Base-by-base conservation (phyloP, 1,140 invertebrate species). In the Eriosoma lanigerum region DNA sequence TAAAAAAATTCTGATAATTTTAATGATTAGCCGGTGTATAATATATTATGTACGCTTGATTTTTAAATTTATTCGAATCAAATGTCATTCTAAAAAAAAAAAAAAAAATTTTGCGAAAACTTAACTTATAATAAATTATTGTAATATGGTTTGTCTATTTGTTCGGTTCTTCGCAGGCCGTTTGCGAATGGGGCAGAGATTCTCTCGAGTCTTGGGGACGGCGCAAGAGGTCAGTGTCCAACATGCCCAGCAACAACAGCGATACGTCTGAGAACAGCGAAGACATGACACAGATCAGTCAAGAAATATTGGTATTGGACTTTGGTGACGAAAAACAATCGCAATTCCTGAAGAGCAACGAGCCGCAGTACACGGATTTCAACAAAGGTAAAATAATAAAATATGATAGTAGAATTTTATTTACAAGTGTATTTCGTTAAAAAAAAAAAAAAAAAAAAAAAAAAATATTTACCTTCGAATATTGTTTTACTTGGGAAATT, bases 261-360 rank as follows among this genome's bases (percentile, higher is more conserved):
- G 90, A 88, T 83, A 85, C 82, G 70, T 85, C 84, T 75, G 86
- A 87, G 82, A 89, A 90, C 81, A 91, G 92, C 82, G 90, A 92
- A 62, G 93, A 96, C 85, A 96, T 96, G 93, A 96, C 95, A 80
- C 81, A 81, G 38, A 89, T 97, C 46, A 96, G 94, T 10, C 94
- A 96, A 85, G 95, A 97, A 86, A 96, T 97, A 84, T 87, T 97
- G 6, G 95, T 97, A 6, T 87, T 97, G 24, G 95, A 96, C 86
- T 93, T 95, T 84, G 94, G 94, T 29, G 94, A 96, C 86, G 93
- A 96, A 68, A 93, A 94, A 84, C 92, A 92, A 83, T 90, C 90
- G 2, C 92, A 94, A 68, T 94, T 92, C 85, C 88, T 94, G 48
- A 91, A 92, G 84, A 92, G 89, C 56, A 83, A 83, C 50, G 92